Evolutionary conservation across 1,140 invertebrate species (phyloP), one percentile per base, ranked within the genome.

Genomic region (Drosophila simulans): DNA sequence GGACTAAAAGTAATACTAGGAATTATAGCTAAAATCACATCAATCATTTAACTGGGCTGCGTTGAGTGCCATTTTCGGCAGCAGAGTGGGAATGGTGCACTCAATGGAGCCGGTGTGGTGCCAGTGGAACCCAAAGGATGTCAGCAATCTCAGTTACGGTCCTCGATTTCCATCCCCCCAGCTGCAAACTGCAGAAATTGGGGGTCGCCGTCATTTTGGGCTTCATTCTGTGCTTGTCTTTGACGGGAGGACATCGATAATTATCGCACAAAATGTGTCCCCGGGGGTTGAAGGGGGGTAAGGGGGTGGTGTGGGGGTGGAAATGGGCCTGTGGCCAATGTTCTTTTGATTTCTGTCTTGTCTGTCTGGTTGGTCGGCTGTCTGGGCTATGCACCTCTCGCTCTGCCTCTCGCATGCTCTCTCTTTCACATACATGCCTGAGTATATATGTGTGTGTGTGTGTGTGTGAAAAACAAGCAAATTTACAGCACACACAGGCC

Each of bases 231-330:
- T 49, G 63, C 66, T 60, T 86, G 73, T 49, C 66, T 62, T 64
- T 80, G 63, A 63, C 60, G 60, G 59, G 17, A 43, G 83, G 60
- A 85, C 79, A 85, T 88, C 69, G 74, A 85, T 86, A 85, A 88
- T 85, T 85, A 85, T 86, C 59, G 64, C 78, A 86, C 82, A 65
- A 69, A 77, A 63, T 79, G 64, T 77, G 74, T 74, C 43, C 62
- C 72, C 58, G 68, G 54, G 54, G 52, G 12, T 22, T 31, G 42
- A 4, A 39, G 22, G 8, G 15, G 27, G 13, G 13, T 13, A 15
- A 37, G 7, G 17, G 42, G 15, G n/a, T 12, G 15, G 22, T 7
- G 11, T 1, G 15, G 7, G 5, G 12, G 11, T 15, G 31, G 7
- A 31, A 49, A 46, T 48, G 68, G 59, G 53, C 43, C 66, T 77